Evolutionary conservation across 2,113 vertebrate species (phyloP).

Genomic region (Lynx canadensis): DNA sequence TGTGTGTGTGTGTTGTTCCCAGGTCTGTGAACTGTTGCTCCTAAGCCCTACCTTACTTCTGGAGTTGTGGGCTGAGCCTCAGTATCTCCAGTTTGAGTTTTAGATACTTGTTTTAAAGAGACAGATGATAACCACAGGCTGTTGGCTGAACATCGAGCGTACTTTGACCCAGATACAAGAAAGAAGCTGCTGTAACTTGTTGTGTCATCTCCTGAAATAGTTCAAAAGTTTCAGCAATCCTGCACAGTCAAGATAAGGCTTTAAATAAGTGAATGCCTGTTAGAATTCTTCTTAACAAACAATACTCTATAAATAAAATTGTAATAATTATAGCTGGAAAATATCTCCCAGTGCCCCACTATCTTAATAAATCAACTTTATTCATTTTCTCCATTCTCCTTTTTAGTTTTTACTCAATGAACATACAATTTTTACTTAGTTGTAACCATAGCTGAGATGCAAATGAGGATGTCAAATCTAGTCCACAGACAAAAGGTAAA

Average conservation of each 20-base stretch:
- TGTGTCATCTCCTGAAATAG: not conserved
- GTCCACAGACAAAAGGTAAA: not conserved
- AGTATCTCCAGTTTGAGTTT: not conserved
- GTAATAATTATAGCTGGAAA: not conserved
- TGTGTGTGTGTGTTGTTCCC: not conserved
- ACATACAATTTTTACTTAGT: not conserved
- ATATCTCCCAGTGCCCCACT: not conserved
- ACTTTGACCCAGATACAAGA: slow-evolving; percentile 11
- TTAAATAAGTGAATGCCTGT: not conserved
- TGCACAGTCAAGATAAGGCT: not conserved
- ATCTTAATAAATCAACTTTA: slow-evolving; percentile 16
- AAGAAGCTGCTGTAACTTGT: not conserved
- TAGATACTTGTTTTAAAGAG: not conserved
- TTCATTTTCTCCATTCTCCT: not conserved
- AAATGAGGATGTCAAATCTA: not conserved
- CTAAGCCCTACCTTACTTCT: not conserved
- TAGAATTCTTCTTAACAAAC: slow-evolving; percentile 31
- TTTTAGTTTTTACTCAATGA: not conserved
- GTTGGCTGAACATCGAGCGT: not conserved
- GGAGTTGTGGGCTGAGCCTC: not conserved
- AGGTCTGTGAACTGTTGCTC: not conserved
- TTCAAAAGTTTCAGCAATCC: not conserved
- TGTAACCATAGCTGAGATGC: not conserved
- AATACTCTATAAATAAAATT: not conserved
- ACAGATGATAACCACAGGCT: not conserved